A percentile compares a stretch with the other conserved stretches of the same genome.
These are phyloP conservation scores for Chrysochloris asiatica DNA, from an alignment of 2,113 vertebrate species.

Conservation along the genomic window DNA sequence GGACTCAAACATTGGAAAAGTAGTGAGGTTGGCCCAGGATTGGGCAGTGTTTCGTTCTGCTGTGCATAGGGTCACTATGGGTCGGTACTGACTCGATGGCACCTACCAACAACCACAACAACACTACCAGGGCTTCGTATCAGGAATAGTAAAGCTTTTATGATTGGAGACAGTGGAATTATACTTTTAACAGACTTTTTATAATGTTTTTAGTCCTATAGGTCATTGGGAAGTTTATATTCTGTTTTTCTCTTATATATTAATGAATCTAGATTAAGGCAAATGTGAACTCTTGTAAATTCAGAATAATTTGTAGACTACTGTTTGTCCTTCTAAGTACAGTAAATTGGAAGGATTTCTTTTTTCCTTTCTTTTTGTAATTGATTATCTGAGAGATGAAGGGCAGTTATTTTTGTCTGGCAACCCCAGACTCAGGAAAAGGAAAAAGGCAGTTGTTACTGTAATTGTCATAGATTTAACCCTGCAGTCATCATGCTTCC, in stretches of 20 bases:
- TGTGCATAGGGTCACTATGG: no score
- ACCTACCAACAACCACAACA: no score
- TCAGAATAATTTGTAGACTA: neutral
- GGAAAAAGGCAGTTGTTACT: slow-evolving; percentile 12
- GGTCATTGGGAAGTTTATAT: neutral
- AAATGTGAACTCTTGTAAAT: slow-evolving; percentile 10
- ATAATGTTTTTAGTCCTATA: neutral
- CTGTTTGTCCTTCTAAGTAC: slow-evolving; percentile 38
- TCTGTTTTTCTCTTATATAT: neutral
- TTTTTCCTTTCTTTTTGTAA: neutral
- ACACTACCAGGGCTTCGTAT: no score
- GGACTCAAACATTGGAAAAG: no score
- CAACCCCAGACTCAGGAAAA: slow-evolving; percentile 30
- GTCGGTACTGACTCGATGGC: no score
- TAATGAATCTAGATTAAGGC: neutral
- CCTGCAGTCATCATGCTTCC: neutral
- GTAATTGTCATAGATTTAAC: slow-evolving; percentile 29
- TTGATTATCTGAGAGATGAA: slow-evolving; percentile 19
- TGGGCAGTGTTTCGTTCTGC: no score
- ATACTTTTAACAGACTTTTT: neutral
- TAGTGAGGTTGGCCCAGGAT: no score
- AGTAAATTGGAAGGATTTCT: slow-evolving; percentile 24
- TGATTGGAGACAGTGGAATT: neutral
- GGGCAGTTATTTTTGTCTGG: slow-evolving; percentile 33
- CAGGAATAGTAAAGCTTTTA: neutral